phyloP scores from a whole-genome alignment of 92 coral and sea anemone genomes.

The Montipora capitata region DNA sequence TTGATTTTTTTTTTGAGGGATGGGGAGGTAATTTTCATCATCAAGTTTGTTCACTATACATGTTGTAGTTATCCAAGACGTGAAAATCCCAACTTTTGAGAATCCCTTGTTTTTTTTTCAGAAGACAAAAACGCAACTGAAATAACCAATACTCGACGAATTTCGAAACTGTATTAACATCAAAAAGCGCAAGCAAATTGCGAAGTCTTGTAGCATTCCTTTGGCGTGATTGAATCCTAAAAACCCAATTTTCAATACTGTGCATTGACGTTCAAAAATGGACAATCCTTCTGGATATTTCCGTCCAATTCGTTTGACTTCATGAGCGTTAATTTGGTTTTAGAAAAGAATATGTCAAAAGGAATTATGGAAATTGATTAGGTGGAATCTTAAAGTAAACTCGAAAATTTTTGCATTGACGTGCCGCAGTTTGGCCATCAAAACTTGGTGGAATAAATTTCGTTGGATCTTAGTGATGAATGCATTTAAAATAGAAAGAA shows the following conservation, averaged over 20 bases:
- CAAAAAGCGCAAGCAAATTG: too few species aligned
- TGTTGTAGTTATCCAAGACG: constrained; percentile 8
- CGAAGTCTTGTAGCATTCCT: too few species aligned
- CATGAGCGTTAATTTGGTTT: background rate
- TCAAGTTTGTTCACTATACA: background rate
- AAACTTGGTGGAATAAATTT: background rate
- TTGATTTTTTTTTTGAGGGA: too few species aligned
- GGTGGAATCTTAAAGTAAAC: background rate
- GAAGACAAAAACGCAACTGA: background rate
- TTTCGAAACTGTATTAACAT: too few species aligned
- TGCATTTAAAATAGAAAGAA: too few species aligned
- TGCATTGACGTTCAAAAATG: too few species aligned
- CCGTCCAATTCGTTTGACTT: too few species aligned
- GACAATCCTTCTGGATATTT: too few species aligned
- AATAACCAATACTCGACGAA: background rate
- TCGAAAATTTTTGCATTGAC: background rate
- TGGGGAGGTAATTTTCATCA: too few species aligned
- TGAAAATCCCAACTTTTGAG: background rate
- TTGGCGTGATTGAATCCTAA: too few species aligned
- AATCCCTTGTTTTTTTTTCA: background rate
- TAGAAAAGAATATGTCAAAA: background rate
- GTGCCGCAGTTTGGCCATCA: background rate
- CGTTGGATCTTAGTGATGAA: background rate
- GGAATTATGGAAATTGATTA: background rate
- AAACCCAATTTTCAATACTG: too few species aligned